Conservation (phyloP, 2,888 invertebrate genomes). For the Nomada fabriciana region DNA sequence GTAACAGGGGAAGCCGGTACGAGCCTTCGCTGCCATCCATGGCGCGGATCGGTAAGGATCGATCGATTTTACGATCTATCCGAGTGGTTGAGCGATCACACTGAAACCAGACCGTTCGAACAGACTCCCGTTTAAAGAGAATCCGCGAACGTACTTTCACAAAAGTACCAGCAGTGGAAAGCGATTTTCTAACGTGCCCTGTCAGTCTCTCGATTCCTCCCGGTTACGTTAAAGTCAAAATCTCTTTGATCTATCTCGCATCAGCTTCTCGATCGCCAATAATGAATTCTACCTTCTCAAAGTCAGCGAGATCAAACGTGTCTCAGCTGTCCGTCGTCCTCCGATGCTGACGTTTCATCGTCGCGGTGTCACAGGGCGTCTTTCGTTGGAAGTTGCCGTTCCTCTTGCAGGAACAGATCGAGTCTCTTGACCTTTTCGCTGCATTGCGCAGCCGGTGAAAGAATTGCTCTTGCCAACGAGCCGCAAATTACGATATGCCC, state of each 20-base stretch:
- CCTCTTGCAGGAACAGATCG: constrained; percentile 30
- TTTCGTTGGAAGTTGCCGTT: constrained; percentile 49
- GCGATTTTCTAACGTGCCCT: constrained; percentile 62
- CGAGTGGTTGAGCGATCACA: constrained; percentile 5
- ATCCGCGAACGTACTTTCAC: constrained; percentile 64
- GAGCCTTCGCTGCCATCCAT: background rate
- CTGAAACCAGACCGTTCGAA: background rate
- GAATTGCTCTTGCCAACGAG: constrained; percentile 45
- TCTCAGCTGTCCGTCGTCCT: constrained; percentile 24
- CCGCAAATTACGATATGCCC: background rate
- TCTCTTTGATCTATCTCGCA: constrained; percentile 62
- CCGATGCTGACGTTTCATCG: constrained; percentile 21
- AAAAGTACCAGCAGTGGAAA: constrained; percentile 63
- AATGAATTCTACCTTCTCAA: constrained; percentile 75
- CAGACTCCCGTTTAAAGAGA: constrained; percentile 4
- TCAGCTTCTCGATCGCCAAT: constrained; percentile 63
- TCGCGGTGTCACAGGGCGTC: background rate
- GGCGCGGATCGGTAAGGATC: background rate
- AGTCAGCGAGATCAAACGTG: constrained; percentile 25
- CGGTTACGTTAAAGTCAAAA: constrained; percentile 53
- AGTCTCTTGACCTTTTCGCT: constrained; percentile 63
- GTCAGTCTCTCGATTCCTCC: constrained; percentile 57
- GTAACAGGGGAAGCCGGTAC: background rate
- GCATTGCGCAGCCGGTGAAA: constrained; percentile 32
- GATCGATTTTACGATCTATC: constrained; percentile 6